A percentile compares a stretch with the other conserved stretches of the same genome.
Evolutionary conservation across 1,140 invertebrate genomes (phyloP).

Genomic region (Halyomorpha halys): DNA sequence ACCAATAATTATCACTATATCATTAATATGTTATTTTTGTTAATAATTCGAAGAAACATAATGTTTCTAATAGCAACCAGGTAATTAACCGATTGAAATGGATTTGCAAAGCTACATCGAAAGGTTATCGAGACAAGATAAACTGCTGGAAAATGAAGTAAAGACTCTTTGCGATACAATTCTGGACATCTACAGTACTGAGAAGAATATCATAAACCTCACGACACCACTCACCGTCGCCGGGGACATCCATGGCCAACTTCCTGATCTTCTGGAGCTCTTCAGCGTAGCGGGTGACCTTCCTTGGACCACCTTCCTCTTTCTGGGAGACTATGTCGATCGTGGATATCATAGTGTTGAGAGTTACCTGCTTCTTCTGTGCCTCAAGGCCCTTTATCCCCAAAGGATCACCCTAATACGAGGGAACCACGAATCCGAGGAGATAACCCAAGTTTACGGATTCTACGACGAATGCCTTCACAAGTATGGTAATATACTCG

Average conservation of each 20-base stretch:
- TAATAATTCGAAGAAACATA: too few relatives aligned
- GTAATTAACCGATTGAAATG: neutral
- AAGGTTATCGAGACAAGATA: constrained; percentile 10
- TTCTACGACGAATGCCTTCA: constrained; percentile 99
- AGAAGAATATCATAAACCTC: constrained; percentile 11
- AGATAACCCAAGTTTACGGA: constrained; percentile 99
- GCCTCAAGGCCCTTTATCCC: constrained; percentile 96
- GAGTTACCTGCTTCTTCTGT: constrained; percentile 92
- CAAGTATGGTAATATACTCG: constrained; percentile 96
- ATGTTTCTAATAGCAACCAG: too few relatives aligned
- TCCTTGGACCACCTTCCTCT: constrained; percentile 98
- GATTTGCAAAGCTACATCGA: constrained; percentile 19
- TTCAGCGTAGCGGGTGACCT: constrained; percentile 94
- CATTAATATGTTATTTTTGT: too few relatives aligned
- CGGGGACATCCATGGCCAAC: constrained; percentile 99
- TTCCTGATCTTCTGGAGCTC: constrained; percentile 99
- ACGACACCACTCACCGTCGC: constrained; percentile 41
- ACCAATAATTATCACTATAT: too few relatives aligned
- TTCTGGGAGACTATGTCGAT: constrained; percentile 99
- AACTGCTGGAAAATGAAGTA: constrained; percentile 19
- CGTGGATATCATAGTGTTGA: constrained; percentile 99
- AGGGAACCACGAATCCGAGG: constrained; percentile 92
- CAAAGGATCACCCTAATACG: constrained; percentile 94
- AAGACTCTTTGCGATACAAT: constrained; percentile 16
- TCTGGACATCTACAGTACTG: constrained; percentile 17